Evolutionary conservation across 1,140 invertebrate species (phyloP), one percentile per base, ranked within the genome.

Genomic region (Brachionus rubens): DNA sequence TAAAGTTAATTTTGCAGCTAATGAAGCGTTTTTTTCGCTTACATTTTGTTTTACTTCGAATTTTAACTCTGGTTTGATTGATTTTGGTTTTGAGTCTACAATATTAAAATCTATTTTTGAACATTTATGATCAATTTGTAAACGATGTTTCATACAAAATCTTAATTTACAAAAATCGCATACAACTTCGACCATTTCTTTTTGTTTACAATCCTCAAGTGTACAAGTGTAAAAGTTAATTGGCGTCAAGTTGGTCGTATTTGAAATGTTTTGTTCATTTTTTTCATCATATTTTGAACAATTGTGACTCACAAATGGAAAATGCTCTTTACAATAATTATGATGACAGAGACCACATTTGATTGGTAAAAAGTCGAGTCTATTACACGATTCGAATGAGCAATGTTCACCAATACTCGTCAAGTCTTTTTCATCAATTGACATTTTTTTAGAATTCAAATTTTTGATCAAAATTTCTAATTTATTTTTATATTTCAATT

Each of bases 361-460:
- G 26, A 70, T 19, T 30, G 65, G 65, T 19, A 70, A 50, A 70
- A 70, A 70, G 30, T 70, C 65, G 21, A 70, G 46, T 28, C 26
- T 24, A 48, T 70, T 70, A 50, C 65, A 70, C 16, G 14, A 4
- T 28, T 30, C 26, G 50, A 48, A 70, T 9, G 43, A 48, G 21
- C 65, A 70, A 30, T 70, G 65, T 50, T 48, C 50, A 30, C 65
- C 65, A 3, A 65, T 43, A n/a, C n/a, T 65, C 6, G 33, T 19
- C 5, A 65, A 19, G 24, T 65, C 59, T 65, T 77, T 72, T 67
- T 79, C 40, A n/a, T n/a, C n/a, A n/a, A n/a, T n/a, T n/a, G n/a
- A n/a, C n/a, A n/a, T n/a, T n/a, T n/a, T n/a, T n/a, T n/a, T n/a
- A n/a, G n/a, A n/a, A n/a, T n/a, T n/a, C n/a, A n/a, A n/a, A n/a